Evolutionary conservation across 2,113 vertebrate genomes (phyloP).

Genomic region (Corvus cornix): DNA sequence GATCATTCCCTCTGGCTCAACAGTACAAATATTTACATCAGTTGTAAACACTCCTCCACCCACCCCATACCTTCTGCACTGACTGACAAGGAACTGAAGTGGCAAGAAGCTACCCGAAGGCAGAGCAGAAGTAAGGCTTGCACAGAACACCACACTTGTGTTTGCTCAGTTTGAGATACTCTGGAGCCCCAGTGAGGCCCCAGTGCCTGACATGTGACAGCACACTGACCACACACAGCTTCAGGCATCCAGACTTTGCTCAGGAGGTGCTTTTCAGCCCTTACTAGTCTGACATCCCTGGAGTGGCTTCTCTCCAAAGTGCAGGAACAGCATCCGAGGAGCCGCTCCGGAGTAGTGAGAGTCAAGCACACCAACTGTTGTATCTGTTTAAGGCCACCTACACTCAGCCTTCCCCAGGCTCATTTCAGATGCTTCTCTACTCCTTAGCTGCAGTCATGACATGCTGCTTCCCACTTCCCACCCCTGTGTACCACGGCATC

Average conservation of each 20-base stretch:
- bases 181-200: neutral
- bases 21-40: constrained; percentile 44
- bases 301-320: constrained; percentile 33
- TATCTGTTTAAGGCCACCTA: neutral
- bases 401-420: neutral
- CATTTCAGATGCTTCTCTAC: neutral
- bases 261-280: neutral
- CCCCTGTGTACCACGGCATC: neutral
- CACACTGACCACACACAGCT: neutral
- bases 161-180: neutral
- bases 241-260: neutral
- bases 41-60: constrained; percentile 34
- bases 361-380: neutral
- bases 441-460: neutral
- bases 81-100: neutral
- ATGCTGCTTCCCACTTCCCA: neutral
- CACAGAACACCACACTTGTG: neutral
- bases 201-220: neutral
- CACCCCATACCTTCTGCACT: constrained; percentile 23
- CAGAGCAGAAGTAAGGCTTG: constrained; percentile 33
- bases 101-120: constrained; percentile 14
- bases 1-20: constrained; percentile 1
- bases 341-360: rapidly evolving
- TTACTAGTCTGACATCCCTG: neutral
- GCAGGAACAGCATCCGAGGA: constrained; percentile 15